Conservation (phyloP, 2,797 vertebrate genomes). For the Acanthiza pusilla region DNA sequence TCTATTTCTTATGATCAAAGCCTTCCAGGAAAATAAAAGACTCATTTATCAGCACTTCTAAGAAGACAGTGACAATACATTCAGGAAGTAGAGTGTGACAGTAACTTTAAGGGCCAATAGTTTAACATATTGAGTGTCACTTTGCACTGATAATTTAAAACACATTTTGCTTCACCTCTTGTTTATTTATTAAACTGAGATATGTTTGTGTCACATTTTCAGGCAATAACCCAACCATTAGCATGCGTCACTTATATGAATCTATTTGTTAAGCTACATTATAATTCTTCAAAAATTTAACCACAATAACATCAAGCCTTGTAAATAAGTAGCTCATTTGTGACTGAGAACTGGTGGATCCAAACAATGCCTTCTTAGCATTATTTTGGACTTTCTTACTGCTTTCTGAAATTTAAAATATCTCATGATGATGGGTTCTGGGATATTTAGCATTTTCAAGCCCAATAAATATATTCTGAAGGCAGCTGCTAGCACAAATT, state of each 20-base stretch:
- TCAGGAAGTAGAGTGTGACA: neutral
- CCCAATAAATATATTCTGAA: neutral
- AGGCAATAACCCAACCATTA: neutral
- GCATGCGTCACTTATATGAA: neutral
- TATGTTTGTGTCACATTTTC: neutral
- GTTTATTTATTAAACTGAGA: neutral
- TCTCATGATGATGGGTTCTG: neutral
- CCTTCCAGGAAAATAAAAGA: neutral
- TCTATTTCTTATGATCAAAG: neutral
- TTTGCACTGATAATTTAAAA: neutral
- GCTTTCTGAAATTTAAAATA: neutral
- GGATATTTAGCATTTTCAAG: neutral
- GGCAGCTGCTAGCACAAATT: neutral
- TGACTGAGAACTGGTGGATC: neutral
- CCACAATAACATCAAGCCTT: neutral
- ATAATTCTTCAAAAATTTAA: neutral
- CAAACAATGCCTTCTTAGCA: neutral
- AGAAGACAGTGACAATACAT: neutral
- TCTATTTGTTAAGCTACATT: constrained; percentile 7
- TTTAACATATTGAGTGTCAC: neutral
- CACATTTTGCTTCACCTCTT: neutral
- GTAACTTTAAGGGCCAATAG: neutral
- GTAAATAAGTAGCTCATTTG: neutral
- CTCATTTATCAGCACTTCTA: neutral
- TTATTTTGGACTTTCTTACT: neutral